These are phyloP conservation scores for Apeira syringaria DNA, from an alignment of 2,888 invertebrate genomes.

Conservation along the genomic window DNA sequence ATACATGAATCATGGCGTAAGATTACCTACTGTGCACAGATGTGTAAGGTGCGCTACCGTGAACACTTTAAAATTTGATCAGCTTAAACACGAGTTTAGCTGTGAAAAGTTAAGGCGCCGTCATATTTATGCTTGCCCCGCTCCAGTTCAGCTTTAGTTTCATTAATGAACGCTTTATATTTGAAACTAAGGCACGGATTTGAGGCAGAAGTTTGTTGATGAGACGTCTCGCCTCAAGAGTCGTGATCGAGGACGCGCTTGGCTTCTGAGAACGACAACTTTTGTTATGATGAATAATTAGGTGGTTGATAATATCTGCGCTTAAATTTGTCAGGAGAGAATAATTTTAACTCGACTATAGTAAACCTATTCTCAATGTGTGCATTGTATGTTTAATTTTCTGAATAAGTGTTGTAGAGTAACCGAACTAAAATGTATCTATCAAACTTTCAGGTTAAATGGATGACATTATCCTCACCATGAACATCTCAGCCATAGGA, in stretches of 20 bases:
- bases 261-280: neutral
- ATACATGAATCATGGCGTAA: too few species aligned
- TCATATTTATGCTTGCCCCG: conserved; percentile 17
- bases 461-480: too few species aligned
- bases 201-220: conserved; percentile 4
- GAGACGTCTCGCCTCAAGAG: neutral
- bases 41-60: conserved; percentile 8
- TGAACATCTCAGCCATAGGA: too few species aligned
- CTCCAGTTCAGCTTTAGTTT: conserved; percentile 17
- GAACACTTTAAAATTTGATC: conserved; percentile 38
- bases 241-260: neutral
- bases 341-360: too few species aligned
- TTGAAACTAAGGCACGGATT: conserved; percentile 14
- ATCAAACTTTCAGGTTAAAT: too few species aligned
- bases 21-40: conserved; percentile 1
- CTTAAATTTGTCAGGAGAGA: too few species aligned
- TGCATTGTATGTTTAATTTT: too few species aligned
- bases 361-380: too few species aligned
- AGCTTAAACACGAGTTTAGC: conserved; percentile 31
- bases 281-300: too few species aligned
- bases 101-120: conserved; percentile 13
- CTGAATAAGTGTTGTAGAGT: too few species aligned
- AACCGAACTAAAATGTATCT: too few species aligned
- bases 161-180: conserved; percentile 20
- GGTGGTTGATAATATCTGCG: too few species aligned